Conservation (phyloP, 1,140 invertebrate genomes). For the Hypothenemus hampei region DNA sequence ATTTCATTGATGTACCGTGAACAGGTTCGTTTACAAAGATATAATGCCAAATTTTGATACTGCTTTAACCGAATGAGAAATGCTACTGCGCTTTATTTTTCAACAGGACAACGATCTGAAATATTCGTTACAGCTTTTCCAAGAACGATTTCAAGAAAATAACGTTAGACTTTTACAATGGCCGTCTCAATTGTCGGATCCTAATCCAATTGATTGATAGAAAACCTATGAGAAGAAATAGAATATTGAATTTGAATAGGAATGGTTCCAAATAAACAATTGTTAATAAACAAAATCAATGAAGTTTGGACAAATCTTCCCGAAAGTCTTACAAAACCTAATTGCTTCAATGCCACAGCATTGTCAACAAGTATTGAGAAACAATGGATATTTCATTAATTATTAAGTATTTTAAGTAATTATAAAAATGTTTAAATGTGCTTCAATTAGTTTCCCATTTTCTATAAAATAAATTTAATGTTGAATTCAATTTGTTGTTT, state of each 20-base stretch:
- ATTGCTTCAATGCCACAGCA: not conserved
- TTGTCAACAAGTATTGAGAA: not conserved
- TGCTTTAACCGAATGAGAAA: not conserved
- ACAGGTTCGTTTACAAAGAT: not conserved
- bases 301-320: slow-evolving; percentile 26
- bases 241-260: slow-evolving; percentile 1
- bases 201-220: not conserved
- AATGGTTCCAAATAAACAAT: slow-evolving; percentile 10
- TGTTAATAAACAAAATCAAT: slow-evolving; percentile 4
- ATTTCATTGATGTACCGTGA: too few relatives aligned
- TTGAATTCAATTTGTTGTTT: too few relatives aligned
- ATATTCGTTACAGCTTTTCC: not conserved
- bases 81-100: not conserved
- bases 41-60: not conserved
- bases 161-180: slow-evolving; percentile 1
- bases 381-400: not conserved
- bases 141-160: not conserved
- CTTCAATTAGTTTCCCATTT: too few relatives aligned
- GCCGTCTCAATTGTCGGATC: not conserved
- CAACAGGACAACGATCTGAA: too few relatives aligned
- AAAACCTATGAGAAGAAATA: slow-evolving; percentile 13
- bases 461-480: too few relatives aligned
- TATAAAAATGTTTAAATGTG: too few relatives aligned
- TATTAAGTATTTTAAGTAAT: not conserved
- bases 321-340: not conserved